These are phyloP conservation scores for Anticlea derivata DNA, from an alignment of 2,888 invertebrate genomes.

Conservation along the genomic window DNA sequence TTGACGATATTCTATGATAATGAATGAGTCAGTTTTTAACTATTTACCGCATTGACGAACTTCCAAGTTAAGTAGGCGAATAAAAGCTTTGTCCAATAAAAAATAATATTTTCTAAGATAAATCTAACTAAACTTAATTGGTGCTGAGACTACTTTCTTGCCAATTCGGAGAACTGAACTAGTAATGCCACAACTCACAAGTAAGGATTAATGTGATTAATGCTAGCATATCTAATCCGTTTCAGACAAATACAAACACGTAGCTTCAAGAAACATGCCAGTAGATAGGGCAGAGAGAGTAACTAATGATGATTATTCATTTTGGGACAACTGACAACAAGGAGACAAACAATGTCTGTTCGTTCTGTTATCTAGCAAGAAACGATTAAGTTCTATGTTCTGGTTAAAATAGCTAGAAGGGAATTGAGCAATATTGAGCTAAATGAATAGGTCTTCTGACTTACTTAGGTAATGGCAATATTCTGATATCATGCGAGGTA, in stretches of 20 bases:
- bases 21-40: slow-evolving; percentile 56
- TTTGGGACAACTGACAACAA: slow-evolving; percentile 6
- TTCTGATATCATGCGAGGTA: too few relatives aligned
- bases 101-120: neutral
- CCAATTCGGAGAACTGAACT: too few relatives aligned
- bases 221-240: neutral
- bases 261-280: neutral
- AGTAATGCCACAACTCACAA: too few relatives aligned
- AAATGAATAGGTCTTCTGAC: too few relatives aligned
- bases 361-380: neutral
- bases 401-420: neutral
- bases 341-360: slow-evolving; percentile 1
- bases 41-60: slow-evolving; percentile 41
- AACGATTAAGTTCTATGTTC: slow-evolving; percentile 2
- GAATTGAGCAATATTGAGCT: neutral
- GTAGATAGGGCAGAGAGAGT: neutral
- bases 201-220: too few relatives aligned
- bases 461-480: too few relatives aligned
- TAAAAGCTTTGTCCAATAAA: slow-evolving; percentile 14
- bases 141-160: too few relatives aligned
- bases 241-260: neutral
- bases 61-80: slow-evolving; percentile 37
- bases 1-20: slow-evolving; percentile 52
- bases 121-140: neutral
- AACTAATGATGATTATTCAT: slow-evolving; percentile 13